phyloP scores from a whole-genome alignment of 2,797 vertebrate genomes.

The Enteromius fasciolatus region DNA sequence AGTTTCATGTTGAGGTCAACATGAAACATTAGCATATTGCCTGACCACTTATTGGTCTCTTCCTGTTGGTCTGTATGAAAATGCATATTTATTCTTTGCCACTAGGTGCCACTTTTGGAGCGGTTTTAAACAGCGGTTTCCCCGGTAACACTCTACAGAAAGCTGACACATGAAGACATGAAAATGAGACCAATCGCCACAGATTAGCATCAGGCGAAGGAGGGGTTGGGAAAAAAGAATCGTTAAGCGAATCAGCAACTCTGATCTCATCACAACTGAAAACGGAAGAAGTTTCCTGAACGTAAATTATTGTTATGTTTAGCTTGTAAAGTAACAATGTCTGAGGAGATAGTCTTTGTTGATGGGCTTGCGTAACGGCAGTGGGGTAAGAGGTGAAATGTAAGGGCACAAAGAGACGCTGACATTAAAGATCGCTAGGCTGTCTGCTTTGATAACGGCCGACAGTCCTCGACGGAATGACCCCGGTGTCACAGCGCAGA shows the following conservation, averaged over 20 bases:
- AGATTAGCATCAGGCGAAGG: too few species aligned
- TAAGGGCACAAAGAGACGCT: slow-evolving; percentile 42
- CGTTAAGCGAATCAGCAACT: not conserved
- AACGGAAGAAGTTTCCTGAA: not conserved
- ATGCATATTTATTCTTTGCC: too few species aligned
- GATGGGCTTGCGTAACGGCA: not conserved
- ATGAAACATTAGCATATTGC: too few species aligned
- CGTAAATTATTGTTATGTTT: not conserved
- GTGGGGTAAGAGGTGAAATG: slow-evolving; percentile 25
- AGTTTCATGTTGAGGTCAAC: too few species aligned
- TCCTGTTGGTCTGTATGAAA: too few species aligned
- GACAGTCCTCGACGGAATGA: slow-evolving; percentile 70
- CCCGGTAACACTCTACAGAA: too few species aligned
- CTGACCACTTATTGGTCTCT: too few species aligned
- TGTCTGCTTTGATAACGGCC: slow-evolving; percentile 66
- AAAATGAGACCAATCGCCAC: too few species aligned
- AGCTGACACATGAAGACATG: too few species aligned
- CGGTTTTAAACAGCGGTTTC: too few species aligned
- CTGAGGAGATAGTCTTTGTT: not conserved
- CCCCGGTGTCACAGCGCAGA: slow-evolving; percentile 60
- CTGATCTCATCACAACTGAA: not conserved
- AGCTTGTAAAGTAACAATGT: not conserved
- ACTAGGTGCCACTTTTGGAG: too few species aligned
- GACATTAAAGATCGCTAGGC: slow-evolving; percentile 59
- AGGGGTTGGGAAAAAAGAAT: too few species aligned